A percentile compares a stretch with the other conserved stretches of the same genome.
These are phyloP conservation scores for Taeniopygia guttata DNA, from an alignment of 2,797 vertebrate genomes.

Conservation along the genomic window DNA sequence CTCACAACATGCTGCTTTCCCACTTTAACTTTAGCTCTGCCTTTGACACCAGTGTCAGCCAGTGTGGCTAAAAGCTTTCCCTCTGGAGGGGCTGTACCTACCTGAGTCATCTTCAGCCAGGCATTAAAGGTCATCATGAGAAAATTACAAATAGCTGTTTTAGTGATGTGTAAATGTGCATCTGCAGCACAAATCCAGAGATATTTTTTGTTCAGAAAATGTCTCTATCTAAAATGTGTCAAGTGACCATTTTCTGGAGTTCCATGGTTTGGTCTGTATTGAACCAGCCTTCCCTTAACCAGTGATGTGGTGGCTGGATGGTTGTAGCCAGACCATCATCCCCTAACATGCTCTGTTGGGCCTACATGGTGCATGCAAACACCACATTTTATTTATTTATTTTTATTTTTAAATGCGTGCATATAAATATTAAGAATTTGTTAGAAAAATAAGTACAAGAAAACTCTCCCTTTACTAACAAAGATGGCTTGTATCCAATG, in stretches of 20 bases:
- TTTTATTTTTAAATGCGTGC: too few relatives aligned
- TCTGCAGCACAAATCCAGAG: neutral
- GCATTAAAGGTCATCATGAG: neutral
- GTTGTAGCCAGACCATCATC: neutral
- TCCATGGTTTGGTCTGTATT: neutral
- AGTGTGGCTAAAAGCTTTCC: neutral
- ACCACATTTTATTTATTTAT: too few relatives aligned
- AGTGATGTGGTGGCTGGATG: neutral
- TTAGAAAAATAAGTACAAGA: neutral
- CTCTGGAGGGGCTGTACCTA: neutral
- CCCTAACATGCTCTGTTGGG: fast-evolving
- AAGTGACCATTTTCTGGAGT: neutral
- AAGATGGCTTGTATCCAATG: neutral
- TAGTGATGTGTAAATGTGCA: neutral
- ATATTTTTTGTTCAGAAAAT: neutral
- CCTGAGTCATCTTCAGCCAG: neutral
- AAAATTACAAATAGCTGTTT: neutral
- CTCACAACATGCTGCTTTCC: neutral
- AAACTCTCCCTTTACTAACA: neutral
- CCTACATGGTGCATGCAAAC: fast-evolving
- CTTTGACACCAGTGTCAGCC: neutral
- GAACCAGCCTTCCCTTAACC: neutral
- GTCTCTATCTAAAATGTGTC: neutral
- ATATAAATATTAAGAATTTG: neutral
- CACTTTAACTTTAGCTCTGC: neutral